Conservation (phyloP, 2,113 vertebrate genomes). For the Xenus cinereus region DNA sequence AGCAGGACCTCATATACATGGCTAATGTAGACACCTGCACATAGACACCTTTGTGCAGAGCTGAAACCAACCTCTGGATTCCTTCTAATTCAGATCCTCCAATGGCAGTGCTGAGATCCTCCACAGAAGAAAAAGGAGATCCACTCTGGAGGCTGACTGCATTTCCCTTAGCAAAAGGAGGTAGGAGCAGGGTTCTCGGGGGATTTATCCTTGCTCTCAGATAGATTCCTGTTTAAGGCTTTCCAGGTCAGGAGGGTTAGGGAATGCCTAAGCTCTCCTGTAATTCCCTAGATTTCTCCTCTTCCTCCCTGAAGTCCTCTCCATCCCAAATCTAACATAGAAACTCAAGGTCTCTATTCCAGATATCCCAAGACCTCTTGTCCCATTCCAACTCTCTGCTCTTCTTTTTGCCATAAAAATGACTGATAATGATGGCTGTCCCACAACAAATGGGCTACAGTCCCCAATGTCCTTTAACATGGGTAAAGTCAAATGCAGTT, state of each 20-base stretch:
- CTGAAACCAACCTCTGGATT: not conserved
- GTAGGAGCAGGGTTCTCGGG: not conserved
- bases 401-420: not conserved
- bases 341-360: not conserved
- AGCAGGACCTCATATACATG: rapidly evolving
- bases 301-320: not conserved
- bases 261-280: not conserved
- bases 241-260: not conserved
- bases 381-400: not conserved
- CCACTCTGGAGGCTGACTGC: not conserved
- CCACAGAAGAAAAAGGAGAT: not conserved
- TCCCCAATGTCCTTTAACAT: not conserved
- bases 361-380: not conserved
- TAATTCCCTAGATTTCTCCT: not conserved
- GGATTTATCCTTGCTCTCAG: rapidly evolving
- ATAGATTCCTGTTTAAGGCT: not conserved
- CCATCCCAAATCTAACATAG: not conserved
- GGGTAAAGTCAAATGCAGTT: not conserved
- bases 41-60: rapidly evolving
- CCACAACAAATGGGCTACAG: not conserved
- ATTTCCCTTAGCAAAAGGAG: not conserved
- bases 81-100: not conserved
- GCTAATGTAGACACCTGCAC: not conserved
- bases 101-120: not conserved
- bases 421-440: not conserved